Conservation (phyloP, 2,888 invertebrate species). For the Gymnocheta viridis region DNA sequence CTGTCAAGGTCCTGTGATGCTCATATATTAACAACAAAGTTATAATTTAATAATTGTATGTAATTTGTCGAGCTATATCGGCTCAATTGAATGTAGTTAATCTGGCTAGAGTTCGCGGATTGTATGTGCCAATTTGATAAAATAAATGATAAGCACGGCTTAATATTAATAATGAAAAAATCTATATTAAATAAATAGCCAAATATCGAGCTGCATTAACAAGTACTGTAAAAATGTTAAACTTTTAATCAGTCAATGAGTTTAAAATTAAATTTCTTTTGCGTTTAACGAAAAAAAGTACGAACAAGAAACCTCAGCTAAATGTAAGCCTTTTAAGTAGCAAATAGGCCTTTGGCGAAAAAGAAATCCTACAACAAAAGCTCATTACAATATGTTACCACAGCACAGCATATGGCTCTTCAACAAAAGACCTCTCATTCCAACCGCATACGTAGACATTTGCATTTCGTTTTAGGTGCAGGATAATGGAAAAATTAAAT, state of each 20-base stretch:
- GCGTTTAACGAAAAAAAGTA: neutral
- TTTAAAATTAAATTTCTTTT: neutral
- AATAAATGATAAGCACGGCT: no score
- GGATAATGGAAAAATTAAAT: conserved; percentile 42
- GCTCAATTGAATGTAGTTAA: no score
- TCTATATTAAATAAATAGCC: no score
- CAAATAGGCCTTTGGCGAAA: neutral
- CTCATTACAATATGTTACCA: conserved; percentile 40
- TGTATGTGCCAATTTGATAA: no score
- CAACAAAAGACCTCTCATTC: conserved; percentile 5
- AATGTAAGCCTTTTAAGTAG: neutral
- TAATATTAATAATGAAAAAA: no score
- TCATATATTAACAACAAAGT: no score
- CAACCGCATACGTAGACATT: neutral
- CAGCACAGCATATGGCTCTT: neutral
- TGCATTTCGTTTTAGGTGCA: neutral
- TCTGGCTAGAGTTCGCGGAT: no score
- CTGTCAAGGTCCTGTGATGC: no score
- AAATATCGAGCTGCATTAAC: no score
- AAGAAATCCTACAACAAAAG: conserved; percentile 12
- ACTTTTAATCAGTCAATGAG: neutral
- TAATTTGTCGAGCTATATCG: no score
- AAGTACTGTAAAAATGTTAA: neutral
- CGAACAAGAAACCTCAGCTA: neutral
- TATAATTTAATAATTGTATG: no score